Evolutionary conservation across 2,888 invertebrate genomes (phyloP), one percentile per base, ranked within the genome.

Genomic region (Morpho achilles): DNA sequence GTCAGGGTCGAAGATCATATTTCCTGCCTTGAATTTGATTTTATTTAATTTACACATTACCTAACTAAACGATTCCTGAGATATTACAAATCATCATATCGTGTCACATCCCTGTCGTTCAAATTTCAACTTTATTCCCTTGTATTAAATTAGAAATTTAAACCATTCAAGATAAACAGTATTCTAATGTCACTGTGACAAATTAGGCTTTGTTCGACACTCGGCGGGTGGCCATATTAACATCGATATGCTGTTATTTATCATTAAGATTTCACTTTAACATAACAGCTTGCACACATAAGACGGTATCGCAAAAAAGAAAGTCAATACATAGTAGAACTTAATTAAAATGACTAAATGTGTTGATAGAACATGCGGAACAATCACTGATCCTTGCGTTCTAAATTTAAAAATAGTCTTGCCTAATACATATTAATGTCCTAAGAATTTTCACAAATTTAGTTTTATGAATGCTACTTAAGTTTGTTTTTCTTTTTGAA

Each of bases 191-290:
- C 44, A 58, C 49, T 22, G 73, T 79, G 82, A 86, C 84, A 83
- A 85, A 87, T 85, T 79, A 77, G 63, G 68, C 58, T 64, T 61
- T 61, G 63, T 62, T 57, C 50, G 48, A 7, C 53, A 49, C 55
- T 43, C 53, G 72, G 74, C 77, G 82, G 85, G 87, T 80, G 87
- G 87, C 76, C 87, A 68, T 61, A 66, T 71, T 70, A 68, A 70
- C 67, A 69, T 62, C 63, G 69, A 70, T 73, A 74, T 71, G 66
- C 64, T 67, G 64, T 72, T 64, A 82, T 86, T 80, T 74, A 82
- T 85, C 79, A 84, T 73, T 75, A 68, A 74, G 75, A 77, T 84
- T 86, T 88, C 83, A 82, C 84, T 82, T 72, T 67, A 72, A 68
- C 61, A 61, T 60, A 61, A 67, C 67, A 55, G 45, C 43, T 48